Evolutionary conservation across 1,140 invertebrate species (phyloP).

Genomic region (Scaptodrosophila lebanonensis): DNA sequence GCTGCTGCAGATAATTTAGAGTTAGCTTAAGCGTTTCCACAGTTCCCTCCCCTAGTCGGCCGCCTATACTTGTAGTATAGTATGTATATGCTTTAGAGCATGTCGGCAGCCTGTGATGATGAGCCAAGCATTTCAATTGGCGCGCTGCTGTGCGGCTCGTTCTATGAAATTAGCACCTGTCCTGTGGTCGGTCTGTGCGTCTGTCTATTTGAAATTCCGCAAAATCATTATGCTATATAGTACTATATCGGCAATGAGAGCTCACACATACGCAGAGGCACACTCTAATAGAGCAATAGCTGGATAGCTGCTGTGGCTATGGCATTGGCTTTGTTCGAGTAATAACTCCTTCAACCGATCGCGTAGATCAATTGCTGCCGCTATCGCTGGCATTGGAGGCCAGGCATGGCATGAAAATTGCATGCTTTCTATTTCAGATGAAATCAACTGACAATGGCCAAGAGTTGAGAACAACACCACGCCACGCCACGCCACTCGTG

Average conservation of each 20-base stretch:
- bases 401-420: conserved; percentile 70
- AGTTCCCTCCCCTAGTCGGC: no score
- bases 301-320: conserved; percentile 2
- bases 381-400: conserved; percentile 63
- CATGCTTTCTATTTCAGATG: conserved; percentile 75
- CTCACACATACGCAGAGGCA: not conserved
- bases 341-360: conserved; percentile 73
- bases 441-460: conserved; percentile 71
- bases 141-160: conserved; percentile 33
- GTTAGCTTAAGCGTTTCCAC: conserved; percentile 32
- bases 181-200: conserved; percentile 28
- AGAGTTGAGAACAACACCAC: conserved; percentile 29
- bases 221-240: conserved; percentile 69
- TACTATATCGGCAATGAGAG: conserved; percentile 23
- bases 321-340: conserved; percentile 56
- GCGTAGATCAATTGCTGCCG: conserved; percentile 68
- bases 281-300: not conserved
- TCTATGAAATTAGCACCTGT: conserved; percentile 75
- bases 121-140: conserved; percentile 64
- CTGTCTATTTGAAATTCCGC: conserved; percentile 64
- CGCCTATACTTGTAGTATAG: no score
- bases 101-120: conserved; percentile 61
- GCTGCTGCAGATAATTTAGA: conserved; percentile 52
- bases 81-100: not conserved
- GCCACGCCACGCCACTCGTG: conserved; percentile 10